Percentiles rank a stretch among this genome's conserved stretches.
Conservation (phyloP, 2,888 invertebrate genomes). For the Drosophila colorata region DNA sequence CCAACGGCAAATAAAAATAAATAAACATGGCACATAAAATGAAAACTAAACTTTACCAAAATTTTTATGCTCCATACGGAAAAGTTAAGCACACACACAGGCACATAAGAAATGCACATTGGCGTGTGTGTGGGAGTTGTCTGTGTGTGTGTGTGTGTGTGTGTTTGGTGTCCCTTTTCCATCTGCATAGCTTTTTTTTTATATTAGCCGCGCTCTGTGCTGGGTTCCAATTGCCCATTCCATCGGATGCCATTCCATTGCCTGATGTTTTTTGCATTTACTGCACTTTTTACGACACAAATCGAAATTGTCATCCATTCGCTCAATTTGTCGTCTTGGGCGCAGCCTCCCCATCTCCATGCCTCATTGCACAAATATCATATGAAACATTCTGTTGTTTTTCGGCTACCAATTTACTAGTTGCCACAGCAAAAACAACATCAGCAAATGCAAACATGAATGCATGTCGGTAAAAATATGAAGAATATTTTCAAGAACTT, state of each 20-base stretch:
- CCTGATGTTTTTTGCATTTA: slow-evolving; percentile 56
- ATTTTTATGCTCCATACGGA: slow-evolving; percentile 63
- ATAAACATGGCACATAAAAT: slow-evolving; percentile 80
- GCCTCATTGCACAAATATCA: slow-evolving; percentile 71
- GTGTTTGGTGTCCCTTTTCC: slow-evolving; percentile 11
- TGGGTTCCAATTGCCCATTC: slow-evolving; percentile 40
- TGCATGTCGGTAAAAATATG: not conserved
- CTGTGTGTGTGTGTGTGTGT: slow-evolving; percentile 18
- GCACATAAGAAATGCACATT: slow-evolving; percentile 17
- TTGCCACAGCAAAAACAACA: slow-evolving; percentile 38
- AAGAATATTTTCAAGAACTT: too few relatives aligned
- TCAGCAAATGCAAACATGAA: slow-evolving; percentile 5
- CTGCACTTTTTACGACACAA: slow-evolving; percentile 79
- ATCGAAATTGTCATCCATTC: slow-evolving; percentile 84
- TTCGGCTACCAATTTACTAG: slow-evolving; percentile 49
- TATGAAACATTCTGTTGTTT: slow-evolving; percentile 56
- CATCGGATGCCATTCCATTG: slow-evolving; percentile 42
- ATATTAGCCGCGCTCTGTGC: slow-evolving; percentile 29
- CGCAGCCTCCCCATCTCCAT: slow-evolving; percentile 29
- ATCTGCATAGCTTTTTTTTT: slow-evolving; percentile 19
- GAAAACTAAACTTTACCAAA: slow-evolving; percentile 77
- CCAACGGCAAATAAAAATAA: slow-evolving; percentile 76
- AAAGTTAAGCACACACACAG: slow-evolving; percentile 58
- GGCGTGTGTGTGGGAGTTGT: not conserved
- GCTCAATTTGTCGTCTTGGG: slow-evolving; percentile 82